A percentile compares a stretch with the other conserved stretches of the same genome.
These are phyloP conservation scores for Emmelina monodactyla DNA, from an alignment of 2,888 invertebrate genomes.

Conservation along the genomic window DNA sequence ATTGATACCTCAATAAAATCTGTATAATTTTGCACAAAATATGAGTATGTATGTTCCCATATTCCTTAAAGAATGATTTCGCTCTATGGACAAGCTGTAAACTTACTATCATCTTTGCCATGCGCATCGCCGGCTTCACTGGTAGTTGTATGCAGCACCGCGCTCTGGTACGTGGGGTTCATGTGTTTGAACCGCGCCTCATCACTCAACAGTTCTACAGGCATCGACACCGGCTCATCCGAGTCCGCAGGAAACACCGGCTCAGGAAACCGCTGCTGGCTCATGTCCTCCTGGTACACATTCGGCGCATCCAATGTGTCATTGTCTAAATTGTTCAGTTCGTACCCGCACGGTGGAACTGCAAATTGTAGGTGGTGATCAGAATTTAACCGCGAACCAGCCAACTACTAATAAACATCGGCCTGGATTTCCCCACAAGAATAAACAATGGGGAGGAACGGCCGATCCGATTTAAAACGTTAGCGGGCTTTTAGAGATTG, in stretches of 20 bases:
- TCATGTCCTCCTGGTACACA: constrained; percentile 54
- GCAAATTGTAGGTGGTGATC: constrained; percentile 26
- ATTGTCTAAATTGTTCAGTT: constrained; percentile 71
- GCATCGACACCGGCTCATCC: constrained; percentile 55
- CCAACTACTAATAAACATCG: too few species aligned
- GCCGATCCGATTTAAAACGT: too few species aligned
- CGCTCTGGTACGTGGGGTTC: constrained; percentile 79
- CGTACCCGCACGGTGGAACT: constrained; percentile 71
- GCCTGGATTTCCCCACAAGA: too few species aligned
- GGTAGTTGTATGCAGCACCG: constrained; percentile 68
- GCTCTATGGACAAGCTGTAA: too few species aligned
- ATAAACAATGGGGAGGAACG: too few species aligned
- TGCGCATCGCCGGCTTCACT: constrained; percentile 38
- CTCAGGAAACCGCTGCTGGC: constrained; percentile 34
- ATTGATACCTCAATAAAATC: too few species aligned
- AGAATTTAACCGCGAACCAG: too few species aligned
- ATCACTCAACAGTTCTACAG: constrained; percentile 40
- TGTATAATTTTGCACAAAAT: too few species aligned
- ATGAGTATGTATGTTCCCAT: too few species aligned
- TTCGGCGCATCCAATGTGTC: constrained; percentile 70
- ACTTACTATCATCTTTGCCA: constrained; percentile 49
- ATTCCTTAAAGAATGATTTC: constrained; percentile 1
- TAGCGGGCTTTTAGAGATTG: too few species aligned
- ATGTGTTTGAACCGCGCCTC: constrained; percentile 72
- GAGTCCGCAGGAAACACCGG: constrained; percentile 48